Evolutionary conservation across 1,140 invertebrate genomes (phyloP).

Genomic region (Drosophila kohkoa): DNA sequence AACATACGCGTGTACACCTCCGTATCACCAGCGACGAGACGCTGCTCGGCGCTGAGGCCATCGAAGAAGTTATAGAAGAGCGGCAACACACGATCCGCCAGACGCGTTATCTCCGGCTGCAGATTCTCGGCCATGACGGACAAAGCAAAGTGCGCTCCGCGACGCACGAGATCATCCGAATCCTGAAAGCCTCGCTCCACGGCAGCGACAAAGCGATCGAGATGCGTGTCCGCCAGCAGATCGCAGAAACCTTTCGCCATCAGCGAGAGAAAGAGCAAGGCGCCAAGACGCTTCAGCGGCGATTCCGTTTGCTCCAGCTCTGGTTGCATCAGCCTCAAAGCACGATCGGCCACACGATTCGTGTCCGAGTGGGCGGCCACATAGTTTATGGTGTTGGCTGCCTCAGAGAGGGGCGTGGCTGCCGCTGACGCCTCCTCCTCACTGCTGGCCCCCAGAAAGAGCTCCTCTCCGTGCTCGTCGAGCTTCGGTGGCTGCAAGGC

Average conservation of each 20-base stretch:
- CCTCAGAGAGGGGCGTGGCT: background rate
- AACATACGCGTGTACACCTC: slow-evolving; percentile 25
- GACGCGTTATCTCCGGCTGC: slow-evolving; percentile 37
- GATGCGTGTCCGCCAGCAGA: background rate
- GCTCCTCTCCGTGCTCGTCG: slow-evolving; percentile 24
- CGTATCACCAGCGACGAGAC: background rate
- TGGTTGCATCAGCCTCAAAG: slow-evolving; percentile 29
- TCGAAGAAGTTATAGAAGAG: slow-evolving; percentile 30
- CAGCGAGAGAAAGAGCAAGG: slow-evolving; percentile 11
- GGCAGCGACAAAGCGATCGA: slow-evolving; percentile 12
- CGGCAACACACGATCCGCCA: slow-evolving; percentile 13
- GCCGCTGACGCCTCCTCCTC: background rate
- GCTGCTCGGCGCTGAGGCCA: background rate
- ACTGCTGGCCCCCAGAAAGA: background rate
- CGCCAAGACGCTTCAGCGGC: slow-evolving; percentile 4
- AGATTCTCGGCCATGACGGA: slow-evolving; percentile 33
- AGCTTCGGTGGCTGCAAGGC: slow-evolving; percentile 1
- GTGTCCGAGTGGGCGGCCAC: slow-evolving; percentile 23
- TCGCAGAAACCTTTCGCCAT: slow-evolving; percentile 33
- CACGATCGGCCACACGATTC: slow-evolving; percentile 17
- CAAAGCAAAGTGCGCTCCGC: slow-evolving; percentile 9
- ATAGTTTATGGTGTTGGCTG: slow-evolving; percentile 5
- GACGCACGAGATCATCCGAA: slow-evolving; percentile 10
- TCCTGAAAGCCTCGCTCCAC: slow-evolving; percentile 26
- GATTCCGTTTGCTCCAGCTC: slow-evolving; percentile 11